Conservation (phyloP, 2,797 vertebrate species). For the Brachymystax lenok region DNA sequence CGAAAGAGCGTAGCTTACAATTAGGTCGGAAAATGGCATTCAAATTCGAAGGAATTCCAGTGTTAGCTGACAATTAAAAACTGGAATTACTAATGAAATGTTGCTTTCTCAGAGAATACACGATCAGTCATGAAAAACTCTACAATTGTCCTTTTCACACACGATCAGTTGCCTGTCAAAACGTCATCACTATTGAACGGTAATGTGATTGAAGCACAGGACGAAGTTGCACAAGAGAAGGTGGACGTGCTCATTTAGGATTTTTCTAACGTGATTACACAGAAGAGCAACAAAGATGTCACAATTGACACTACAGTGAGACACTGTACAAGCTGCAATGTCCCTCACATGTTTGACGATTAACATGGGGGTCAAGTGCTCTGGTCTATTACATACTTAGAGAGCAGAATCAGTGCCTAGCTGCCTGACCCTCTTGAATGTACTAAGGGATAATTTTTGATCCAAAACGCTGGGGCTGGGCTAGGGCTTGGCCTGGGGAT, state of each 20-base stretch:
- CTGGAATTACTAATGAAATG: slow-evolving; percentile 60
- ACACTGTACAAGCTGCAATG: slow-evolving; percentile 36
- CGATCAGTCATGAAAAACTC: slow-evolving; percentile 59
- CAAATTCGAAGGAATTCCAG: slow-evolving; percentile 61
- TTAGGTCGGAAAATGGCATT: slow-evolving; percentile 35
- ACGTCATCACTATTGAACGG: slow-evolving; percentile 16
- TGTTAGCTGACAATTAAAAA: slow-evolving; percentile 71
- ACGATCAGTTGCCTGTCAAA: slow-evolving; percentile 51
- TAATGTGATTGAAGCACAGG: slow-evolving; percentile 45
- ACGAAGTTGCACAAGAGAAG: slow-evolving; percentile 13
- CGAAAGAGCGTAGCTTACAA: neutral
- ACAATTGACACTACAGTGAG: slow-evolving; percentile 14
- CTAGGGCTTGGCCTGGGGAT: slow-evolving; percentile 14
- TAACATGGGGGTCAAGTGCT: slow-evolving; percentile 53
- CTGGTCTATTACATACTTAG: slow-evolving; percentile 27
- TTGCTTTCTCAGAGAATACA: slow-evolving; percentile 57
- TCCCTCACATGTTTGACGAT: slow-evolving; percentile 47
- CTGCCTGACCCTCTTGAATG: slow-evolving; percentile 16
- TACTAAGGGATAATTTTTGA: slow-evolving; percentile 17
- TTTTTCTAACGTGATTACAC: slow-evolving; percentile 15
- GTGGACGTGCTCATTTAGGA: slow-evolving; percentile 21
- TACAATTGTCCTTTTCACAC: slow-evolving; percentile 69
- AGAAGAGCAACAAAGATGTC: slow-evolving; percentile 19
- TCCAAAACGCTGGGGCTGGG: slow-evolving; percentile 16
- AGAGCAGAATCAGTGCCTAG: slow-evolving; percentile 41